Evolutionary conservation across 2,797 vertebrate genomes (phyloP), one percentile per base, ranked within the genome.

Genomic region (Phyllotis vaccarum): DNA sequence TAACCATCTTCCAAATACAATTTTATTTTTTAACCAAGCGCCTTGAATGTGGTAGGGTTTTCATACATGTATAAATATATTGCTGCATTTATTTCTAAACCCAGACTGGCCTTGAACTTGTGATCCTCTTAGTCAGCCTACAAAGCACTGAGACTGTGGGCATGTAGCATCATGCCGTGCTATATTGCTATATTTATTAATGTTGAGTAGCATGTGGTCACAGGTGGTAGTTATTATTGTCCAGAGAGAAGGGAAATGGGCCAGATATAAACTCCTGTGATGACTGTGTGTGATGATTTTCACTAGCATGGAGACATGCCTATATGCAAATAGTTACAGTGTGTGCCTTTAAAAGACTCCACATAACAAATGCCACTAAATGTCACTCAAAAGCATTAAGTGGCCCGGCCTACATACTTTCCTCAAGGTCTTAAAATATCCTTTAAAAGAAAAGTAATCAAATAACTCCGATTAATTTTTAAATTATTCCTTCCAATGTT

Each of bases 301-400:
- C 79, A 37, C 66, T 56, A 88, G 49, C 12, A 75, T 12, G 22
- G 11, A 87, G 79, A 62, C 19, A 81, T 49, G 76, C 49, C 56
- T 76, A 58, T 91, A 90, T 80, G 76, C 87, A 96, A 90, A 89
- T 93, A 89, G 86, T 54, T 79, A 37, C 9, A 66, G 46, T 49
- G 22, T 52, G 58, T 76, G n/a, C 93, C 64, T 87, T 93, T 76
- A 88, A 95, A 94, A 92, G 27, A 80, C 46, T 92, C 52, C 40
- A 91, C 76, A 94, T 68, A 91, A 91, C 29, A 92, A 92, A 90
- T 89, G 78, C 54, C 82, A 81, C 34, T 79, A 80, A 90, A 76
- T 46, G 27, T 90, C 76, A 94, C 79, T 94, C 34, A 64, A 92
- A 75, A 95, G 86, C 58, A 14, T 91, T 81, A 81, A 89, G 46